Conservation (phyloP, 2,113 vertebrate species). For the Cygnus atratus region DNA sequence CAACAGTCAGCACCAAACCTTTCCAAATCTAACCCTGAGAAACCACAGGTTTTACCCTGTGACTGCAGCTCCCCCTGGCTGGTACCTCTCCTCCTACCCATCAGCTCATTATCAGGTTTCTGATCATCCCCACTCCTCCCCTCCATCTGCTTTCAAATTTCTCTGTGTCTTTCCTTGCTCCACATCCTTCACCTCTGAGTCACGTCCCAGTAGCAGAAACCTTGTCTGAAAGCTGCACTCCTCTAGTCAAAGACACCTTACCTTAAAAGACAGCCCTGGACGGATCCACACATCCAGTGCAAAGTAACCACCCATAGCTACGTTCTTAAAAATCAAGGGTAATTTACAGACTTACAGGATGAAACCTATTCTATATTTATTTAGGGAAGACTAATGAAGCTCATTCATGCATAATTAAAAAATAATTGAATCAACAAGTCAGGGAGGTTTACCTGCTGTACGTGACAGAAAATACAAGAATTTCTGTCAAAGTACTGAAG, state of each 20-base stretch:
- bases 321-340: background rate
- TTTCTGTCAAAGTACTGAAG: background rate
- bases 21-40: background rate
- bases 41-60: fast-evolving
- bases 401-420: background rate
- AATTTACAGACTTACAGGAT: background rate
- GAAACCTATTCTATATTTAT: background rate
- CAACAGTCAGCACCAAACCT: background rate
- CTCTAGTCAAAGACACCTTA: background rate
- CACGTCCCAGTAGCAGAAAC: background rate
- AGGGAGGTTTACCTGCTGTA: background rate
- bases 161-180: background rate
- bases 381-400: background rate
- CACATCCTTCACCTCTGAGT: background rate
- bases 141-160: background rate
- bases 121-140: background rate
- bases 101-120: background rate
- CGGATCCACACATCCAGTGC: background rate
- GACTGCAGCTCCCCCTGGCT: background rate
- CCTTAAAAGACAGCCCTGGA: background rate
- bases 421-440: background rate
- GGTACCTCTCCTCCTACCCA: background rate
- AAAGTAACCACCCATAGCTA: background rate
- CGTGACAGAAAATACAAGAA: background rate
- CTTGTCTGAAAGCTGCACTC: background rate